Evolutionary conservation across 2,113 vertebrate genomes (phyloP), one percentile per base, ranked within the genome.

Genomic region (Leucopsar rothschildi): DNA sequence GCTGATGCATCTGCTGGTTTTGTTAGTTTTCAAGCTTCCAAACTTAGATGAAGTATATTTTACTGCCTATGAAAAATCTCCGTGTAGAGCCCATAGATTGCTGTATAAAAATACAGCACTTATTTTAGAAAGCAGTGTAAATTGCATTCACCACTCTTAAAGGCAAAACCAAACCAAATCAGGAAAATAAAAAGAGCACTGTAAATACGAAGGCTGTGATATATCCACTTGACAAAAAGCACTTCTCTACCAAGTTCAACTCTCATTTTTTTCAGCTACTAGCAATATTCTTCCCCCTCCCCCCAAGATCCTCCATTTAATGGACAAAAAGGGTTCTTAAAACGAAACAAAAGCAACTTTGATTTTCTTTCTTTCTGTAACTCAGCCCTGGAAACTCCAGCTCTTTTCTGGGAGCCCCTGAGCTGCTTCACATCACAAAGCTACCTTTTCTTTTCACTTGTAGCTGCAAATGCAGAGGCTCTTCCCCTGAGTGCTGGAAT

Each of bases 281-380:
- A 55, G 47, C 39, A 95, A 78, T 70, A 90, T 64, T 44, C 82
- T 77, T 52, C 29, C 15, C 52, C 64, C 9, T 70, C 17, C 47
- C 63, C 17, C 64, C 25, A 35, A 55, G 72, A 52, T 19, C 40
- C 47, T 88, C 50, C 35, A 49, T 68, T 88, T 78, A 84, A 56
- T 10, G 72, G 73, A 88, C 25, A 68, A 79, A 76, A 78, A 80
- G 63, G 19, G 42, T 68, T 53, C 68, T 94, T 88, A 71, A 83
- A 96, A 86, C 61, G 79, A 90, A 94, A 92, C 55, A 95, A 82
- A 92, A 88, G 61, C 39, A 94, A 90, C 85, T 92, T 78, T 11
- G 57, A 44, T 88, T 95, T 93, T 82, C 45, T 40, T 86, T 12
- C 45, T 44, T 27, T 39, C 76, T 85, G 70, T 76, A 92, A 73